phyloP scores from a whole-genome alignment of 2,113 vertebrate genomes.

The Raja brachyura region DNA sequence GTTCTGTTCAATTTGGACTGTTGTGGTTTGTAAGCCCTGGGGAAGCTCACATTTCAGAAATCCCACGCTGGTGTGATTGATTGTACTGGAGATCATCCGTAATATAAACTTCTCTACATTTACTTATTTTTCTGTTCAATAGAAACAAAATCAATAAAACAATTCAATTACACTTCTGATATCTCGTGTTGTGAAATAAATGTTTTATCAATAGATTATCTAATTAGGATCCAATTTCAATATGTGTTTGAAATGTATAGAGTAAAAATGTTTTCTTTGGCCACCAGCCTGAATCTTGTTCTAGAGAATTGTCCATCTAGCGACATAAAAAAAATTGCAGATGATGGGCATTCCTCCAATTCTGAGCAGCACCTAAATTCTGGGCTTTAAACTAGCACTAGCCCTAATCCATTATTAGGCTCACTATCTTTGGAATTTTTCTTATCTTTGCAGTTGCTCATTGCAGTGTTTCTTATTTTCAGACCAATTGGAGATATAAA shows the following conservation, averaged over 20 bases:
- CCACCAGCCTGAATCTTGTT: too few species aligned
- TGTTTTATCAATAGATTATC: neutral
- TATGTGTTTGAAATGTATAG: neutral
- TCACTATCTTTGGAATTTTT: too few species aligned
- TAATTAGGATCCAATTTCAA: neutral
- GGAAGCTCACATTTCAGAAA: neutral
- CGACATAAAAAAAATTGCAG: too few species aligned
- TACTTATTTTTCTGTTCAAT: neutral
- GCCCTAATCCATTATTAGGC: too few species aligned
- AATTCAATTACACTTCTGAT: neutral
- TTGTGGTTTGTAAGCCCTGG: neutral
- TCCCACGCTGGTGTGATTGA: neutral
- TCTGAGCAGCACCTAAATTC: too few species aligned
- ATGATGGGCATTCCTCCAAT: too few species aligned
- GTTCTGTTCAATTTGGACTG: neutral
- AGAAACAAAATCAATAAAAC: constrained; percentile 13
- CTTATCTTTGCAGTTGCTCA: too few species aligned
- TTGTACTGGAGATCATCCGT: neutral
- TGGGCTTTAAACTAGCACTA: too few species aligned
- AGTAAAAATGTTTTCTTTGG: too few species aligned
- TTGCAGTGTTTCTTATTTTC: too few species aligned
- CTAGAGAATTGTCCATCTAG: too few species aligned
- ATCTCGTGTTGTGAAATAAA: neutral
- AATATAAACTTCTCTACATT: neutral
- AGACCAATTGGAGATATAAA: too few species aligned